A percentile compares a stretch with the other conserved stretches of the same genome.
Evolutionary conservation across 2,113 vertebrate species (phyloP).

Genomic region (Tichodroma muraria): DNA sequence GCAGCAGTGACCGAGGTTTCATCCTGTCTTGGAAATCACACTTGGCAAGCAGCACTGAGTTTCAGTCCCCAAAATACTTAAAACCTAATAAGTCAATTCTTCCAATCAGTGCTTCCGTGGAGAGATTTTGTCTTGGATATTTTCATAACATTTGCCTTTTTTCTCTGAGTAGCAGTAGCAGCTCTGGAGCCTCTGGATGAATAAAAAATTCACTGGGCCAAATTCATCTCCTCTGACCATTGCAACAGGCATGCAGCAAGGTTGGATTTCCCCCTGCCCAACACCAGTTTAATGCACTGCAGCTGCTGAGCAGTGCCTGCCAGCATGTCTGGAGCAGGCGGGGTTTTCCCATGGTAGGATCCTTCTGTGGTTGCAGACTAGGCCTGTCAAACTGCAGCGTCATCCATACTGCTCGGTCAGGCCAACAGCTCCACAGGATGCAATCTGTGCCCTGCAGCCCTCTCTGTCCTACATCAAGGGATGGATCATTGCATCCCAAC

Average conservation of each 20-base stretch:
- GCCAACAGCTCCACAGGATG: not conserved
- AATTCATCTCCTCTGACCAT: not conserved
- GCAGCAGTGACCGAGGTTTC: not conserved
- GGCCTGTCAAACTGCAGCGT: not conserved
- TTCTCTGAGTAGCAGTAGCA: not conserved
- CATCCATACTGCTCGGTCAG: not conserved
- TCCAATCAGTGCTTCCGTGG: not conserved
- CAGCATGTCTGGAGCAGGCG: not conserved
- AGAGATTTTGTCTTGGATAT: slow-evolving; percentile 7
- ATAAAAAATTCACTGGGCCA: not conserved
- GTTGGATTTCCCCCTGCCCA: not conserved
- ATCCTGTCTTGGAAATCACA: not conserved
- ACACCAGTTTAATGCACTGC: not conserved
- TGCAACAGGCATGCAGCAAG: not conserved
- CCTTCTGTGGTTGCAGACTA: not conserved
- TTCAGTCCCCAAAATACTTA: slow-evolving; percentile 11
- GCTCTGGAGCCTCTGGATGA: slow-evolving; percentile 15
- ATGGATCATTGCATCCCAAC: not conserved
- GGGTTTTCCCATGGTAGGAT: not conserved
- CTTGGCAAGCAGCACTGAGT: not conserved
- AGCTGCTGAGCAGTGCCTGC: slow-evolving; percentile 24
- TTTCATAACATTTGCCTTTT: slow-evolving; percentile 43
- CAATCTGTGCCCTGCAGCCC: not conserved
- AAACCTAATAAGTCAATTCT: not conserved
- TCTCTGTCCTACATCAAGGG: not conserved